phyloP scores from a whole-genome alignment of 1,140 invertebrate genomes.

The Drosophila insularis region DNA sequence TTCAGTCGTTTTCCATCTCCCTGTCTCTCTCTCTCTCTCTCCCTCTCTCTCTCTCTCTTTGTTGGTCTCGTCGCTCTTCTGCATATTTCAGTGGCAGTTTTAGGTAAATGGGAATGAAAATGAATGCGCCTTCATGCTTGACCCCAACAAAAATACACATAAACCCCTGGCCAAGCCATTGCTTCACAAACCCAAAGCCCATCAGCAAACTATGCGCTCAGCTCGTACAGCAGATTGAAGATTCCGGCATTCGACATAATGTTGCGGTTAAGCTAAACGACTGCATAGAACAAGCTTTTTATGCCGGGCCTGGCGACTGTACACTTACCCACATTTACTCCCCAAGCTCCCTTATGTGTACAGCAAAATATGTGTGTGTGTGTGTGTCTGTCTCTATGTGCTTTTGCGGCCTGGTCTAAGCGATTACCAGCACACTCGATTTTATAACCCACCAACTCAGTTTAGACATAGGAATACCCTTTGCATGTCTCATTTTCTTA shows the following conservation, averaged over 20 bases:
- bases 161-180: slow-evolving; percentile 49
- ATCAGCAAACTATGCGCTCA: slow-evolving; percentile 42
- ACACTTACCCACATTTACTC: slow-evolving; percentile 8
- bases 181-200: slow-evolving; percentile 11
- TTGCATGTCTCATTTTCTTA: neutral
- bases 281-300: slow-evolving; percentile 80
- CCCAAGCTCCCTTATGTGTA: neutral
- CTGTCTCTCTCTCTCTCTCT: slow-evolving; percentile 16
- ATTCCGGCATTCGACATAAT: slow-evolving; percentile 79
- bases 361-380: slow-evolving; percentile 9
- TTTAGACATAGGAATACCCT: slow-evolving; percentile 35
- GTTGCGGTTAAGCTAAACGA: slow-evolving; percentile 78
- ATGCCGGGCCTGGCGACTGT: slow-evolving; percentile 55
- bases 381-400: slow-evolving; percentile 49
- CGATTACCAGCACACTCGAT: slow-evolving; percentile 60
- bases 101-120: slow-evolving; percentile 46
- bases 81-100: slow-evolving; percentile 72
- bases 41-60: slow-evolving; percentile 30
- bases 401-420: slow-evolving; percentile 66
- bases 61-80: slow-evolving; percentile 33
- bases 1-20: slow-evolving; percentile 14
- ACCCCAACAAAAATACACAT: slow-evolving; percentile 60
- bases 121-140: slow-evolving; percentile 69
- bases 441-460: slow-evolving; percentile 45
- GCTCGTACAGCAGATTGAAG: slow-evolving; percentile 66